These are phyloP conservation scores for Plagiodera versicolora DNA, from an alignment of 2,888 invertebrate genomes.

Conservation along the genomic window DNA sequence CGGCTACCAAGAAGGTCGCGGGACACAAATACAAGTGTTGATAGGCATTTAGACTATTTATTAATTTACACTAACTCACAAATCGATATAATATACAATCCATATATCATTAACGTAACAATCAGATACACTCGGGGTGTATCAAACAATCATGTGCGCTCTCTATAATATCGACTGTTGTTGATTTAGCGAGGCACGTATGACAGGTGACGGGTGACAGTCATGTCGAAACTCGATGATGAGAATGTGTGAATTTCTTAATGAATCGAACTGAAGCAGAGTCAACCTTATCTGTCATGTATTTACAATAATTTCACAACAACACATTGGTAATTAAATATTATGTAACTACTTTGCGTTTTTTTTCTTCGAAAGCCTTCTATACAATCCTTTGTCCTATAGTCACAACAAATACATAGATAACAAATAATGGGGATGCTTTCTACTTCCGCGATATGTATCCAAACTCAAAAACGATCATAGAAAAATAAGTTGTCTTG, in stretches of 20 bases:
- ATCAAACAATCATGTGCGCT: conserved; percentile 38
- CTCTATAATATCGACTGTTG: conserved; percentile 16
- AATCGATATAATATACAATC: conserved; percentile 53
- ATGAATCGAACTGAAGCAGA: too few relatives aligned
- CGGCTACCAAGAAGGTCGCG: background rate
- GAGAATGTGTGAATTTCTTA: conserved; percentile 8
- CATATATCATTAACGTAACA: conserved; percentile 46
- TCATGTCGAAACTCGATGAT: background rate
- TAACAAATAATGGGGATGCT: conserved; percentile 37
- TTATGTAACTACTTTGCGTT: conserved; percentile 33
- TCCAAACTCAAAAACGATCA: conserved; percentile 10
- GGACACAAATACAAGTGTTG: conserved; percentile 21
- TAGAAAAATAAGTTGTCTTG: conserved; percentile 4
- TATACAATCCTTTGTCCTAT: conserved; percentile 28
- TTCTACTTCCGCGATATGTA: conserved; percentile 45
- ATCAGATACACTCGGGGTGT: conserved; percentile 34
- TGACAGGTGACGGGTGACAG: background rate
- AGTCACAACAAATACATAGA: conserved; percentile 33
- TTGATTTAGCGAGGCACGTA: conserved; percentile 22
- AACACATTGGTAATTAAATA: conserved; percentile 32
- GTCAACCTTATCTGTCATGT: conserved; percentile 25
- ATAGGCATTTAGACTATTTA: conserved; percentile 47
- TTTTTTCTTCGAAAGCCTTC: conserved; percentile 34
- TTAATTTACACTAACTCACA: conserved; percentile 54
- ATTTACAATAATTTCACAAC: conserved; percentile 45